A percentile compares a stretch with the other conserved stretches of the same genome.
phyloP scores from a whole-genome alignment of 2,113 vertebrate genomes.

The Sterrhoptilus dennistouni region DNA sequence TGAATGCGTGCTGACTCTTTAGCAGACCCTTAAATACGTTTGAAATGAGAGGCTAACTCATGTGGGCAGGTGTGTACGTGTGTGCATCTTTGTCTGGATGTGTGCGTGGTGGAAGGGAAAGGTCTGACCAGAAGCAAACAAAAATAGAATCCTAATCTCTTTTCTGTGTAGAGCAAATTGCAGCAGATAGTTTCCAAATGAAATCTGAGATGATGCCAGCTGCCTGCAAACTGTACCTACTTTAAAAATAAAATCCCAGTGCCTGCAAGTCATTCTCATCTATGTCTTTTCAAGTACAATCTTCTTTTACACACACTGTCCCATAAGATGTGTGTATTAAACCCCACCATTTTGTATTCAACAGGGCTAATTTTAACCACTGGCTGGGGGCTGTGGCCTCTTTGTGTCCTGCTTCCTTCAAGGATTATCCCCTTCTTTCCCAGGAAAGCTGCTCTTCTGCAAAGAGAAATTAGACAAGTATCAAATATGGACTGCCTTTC shows the following conservation, averaged over 20 bases:
- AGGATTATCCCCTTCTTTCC: background rate
- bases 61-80: background rate
- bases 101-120: background rate
- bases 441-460: background rate
- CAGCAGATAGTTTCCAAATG: constrained; percentile 47
- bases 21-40: background rate
- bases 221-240: constrained; percentile 20
- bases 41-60: background rate
- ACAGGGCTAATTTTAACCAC: background rate
- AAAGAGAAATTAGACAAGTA: background rate
- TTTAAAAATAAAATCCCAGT: constrained; percentile 51
- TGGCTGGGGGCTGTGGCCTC: background rate
- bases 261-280: background rate
- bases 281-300: background rate
- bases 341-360: background rate
- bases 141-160: constrained; percentile 36
- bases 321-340: background rate
- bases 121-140: background rate
- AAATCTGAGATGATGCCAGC: constrained; percentile 46
- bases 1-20: background rate
- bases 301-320: background rate
- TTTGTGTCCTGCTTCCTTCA: background rate
- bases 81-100: background rate
- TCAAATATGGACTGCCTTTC: background rate
- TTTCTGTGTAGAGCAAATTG: constrained; percentile 12